A percentile compares a stretch with the other conserved stretches of the same genome.
These are phyloP conservation scores for Ranitomeya variabilis DNA, from an alignment of 2,113 vertebrate species.

Conservation along the genomic window DNA sequence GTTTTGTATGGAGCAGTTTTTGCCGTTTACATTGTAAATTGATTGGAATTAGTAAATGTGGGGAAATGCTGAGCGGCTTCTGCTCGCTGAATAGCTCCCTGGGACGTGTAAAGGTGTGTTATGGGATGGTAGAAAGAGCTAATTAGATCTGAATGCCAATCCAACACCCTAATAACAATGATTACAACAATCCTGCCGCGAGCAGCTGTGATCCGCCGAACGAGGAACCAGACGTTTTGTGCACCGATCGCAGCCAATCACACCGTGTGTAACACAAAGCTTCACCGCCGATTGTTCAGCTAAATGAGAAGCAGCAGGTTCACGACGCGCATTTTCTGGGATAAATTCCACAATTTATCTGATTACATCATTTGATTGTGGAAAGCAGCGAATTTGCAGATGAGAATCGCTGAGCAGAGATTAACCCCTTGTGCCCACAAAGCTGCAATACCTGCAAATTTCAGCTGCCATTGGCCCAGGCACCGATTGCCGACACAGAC, in stretches of 20 bases:
- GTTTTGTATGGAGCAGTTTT: neutral
- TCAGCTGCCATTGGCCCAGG: neutral
- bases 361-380: slow-evolving; percentile 37
- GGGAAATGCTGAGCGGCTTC: neutral
- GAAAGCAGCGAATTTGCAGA: neutral
- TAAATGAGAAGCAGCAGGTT: slow-evolving; percentile 49
- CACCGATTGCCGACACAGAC: neutral
- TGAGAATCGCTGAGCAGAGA: neutral
- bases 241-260: slow-evolving; percentile 62
- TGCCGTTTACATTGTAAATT: neutral
- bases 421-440: neutral
- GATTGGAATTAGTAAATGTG: slow-evolving; percentile 27
- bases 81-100: slow-evolving; percentile 63
- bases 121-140: slow-evolving; percentile 67
- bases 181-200: slow-evolving; percentile 67
- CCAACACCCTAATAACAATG: slow-evolving; percentile 71
- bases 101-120: slow-evolving; percentile 67
- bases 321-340: slow-evolving; percentile 28
- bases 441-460: neutral
- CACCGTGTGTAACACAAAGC: slow-evolving; percentile 53
- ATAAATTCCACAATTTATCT: slow-evolving; percentile 47
- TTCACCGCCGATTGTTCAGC: slow-evolving; percentile 25
- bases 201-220: slow-evolving; percentile 69
- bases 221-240: slow-evolving; percentile 63
- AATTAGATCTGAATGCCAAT: slow-evolving; percentile 74